Base-by-base conservation (phyloP, 1,140 invertebrate genomes). In the Psix sp. region DNA sequence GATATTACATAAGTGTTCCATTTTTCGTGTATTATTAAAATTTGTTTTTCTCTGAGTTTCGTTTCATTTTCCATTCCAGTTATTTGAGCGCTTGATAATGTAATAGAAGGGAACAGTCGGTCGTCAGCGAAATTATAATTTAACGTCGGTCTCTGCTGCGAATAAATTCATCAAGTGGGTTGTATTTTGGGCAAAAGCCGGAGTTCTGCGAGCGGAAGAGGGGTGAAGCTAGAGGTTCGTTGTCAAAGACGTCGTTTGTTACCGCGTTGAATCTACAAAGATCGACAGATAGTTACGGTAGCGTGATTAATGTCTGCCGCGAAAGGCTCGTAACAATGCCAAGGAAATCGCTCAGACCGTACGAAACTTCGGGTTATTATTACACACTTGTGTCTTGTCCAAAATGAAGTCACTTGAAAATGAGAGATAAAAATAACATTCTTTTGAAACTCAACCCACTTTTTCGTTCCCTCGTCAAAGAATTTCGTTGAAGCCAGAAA, bases 261-360 rank as follows among this genome's bases (percentile, higher is more conserved):
- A 65, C 57, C 57, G 15, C 38, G 45, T 72, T 62, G 68, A 63
- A 72, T 72, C 59, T 63, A 72, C 68, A 54, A 70, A 75, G 72
- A 75, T 75, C 72, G 59, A 62, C 11, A 59, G 81, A 82, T 83
- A 82, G 81, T 82, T 81, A 81, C 80, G 81, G 56, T 76, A 66
- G 48, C 71, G 68, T 83, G 80, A 72, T 77, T 79, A 78, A 82
- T 81, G 65, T 75, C 54, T 56, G 45, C 54, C 52, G 52, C 57
- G 68, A 65, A 72, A 51, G 36, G 59, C 68, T 49, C 68, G 43
- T 72, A 72, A 72, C 68, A 72, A 72, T 72, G 48, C 68, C 43
- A 18, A 49, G 49, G 57, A 42, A 59, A 57, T 67, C 43, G 38
- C 26, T 29, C 62, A 57, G 48, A 45, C 48, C 57, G 10, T 26